Evolutionary conservation across 2,888 invertebrate species (phyloP).

Genomic region (Parnassius apollo): DNA sequence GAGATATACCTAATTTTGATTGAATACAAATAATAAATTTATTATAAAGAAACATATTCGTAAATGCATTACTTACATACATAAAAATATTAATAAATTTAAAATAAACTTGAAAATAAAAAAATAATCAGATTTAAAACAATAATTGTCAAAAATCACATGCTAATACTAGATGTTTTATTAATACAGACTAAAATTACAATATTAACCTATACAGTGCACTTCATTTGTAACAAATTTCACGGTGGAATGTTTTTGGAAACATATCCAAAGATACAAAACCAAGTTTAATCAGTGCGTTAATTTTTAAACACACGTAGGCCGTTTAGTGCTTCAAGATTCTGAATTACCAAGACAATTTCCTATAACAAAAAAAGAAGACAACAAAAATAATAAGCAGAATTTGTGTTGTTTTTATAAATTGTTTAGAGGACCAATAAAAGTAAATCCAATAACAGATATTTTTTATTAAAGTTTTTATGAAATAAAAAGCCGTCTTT

Average conservation of each 20-base stretch:
- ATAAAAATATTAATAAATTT: conserved; percentile 46
- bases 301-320: neutral
- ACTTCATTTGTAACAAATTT: conserved; percentile 27
- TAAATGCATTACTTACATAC: conserved; percentile 60
- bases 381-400: too few relatives aligned
- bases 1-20: conserved; percentile 60
- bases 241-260: conserved; percentile 32
- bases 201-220: conserved; percentile 30
- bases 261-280: conserved; percentile 25
- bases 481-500: too few relatives aligned
- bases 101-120: conserved; percentile 34
- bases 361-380: too few relatives aligned
- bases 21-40: conserved; percentile 48
- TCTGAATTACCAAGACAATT: neutral
- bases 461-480: too few relatives aligned
- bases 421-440: too few relatives aligned
- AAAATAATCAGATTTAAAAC: conserved; percentile 35
- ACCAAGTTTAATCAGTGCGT: conserved; percentile 20
- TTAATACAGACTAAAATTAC: conserved; percentile 29
- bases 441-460: too few relatives aligned
- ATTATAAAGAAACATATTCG: conserved; percentile 49
- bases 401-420: too few relatives aligned
- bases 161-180: conserved; percentile 32
- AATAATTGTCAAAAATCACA: conserved; percentile 32
- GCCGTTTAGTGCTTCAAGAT: neutral